A percentile compares a stretch with the other conserved stretches of the same genome.
Evolutionary conservation across 2,113 vertebrate genomes (phyloP).

Genomic region (Dromaius novaehollandiae): DNA sequence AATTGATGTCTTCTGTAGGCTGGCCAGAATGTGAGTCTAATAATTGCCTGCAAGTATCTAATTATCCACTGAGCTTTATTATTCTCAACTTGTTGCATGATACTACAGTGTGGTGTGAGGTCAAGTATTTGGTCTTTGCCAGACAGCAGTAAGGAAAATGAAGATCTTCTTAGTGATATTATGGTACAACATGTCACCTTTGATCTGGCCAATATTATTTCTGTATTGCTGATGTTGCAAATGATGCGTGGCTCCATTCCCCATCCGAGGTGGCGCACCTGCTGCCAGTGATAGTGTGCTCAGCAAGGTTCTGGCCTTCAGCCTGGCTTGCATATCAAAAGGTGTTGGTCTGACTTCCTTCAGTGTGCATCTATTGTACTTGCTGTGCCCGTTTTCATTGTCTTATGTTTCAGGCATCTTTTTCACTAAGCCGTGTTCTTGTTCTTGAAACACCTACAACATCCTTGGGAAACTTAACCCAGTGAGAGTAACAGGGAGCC

Average conservation of each 20-base stretch:
- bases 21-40: not conserved
- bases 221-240: not conserved
- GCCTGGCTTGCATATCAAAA: not conserved
- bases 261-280: not conserved
- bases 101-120: not conserved
- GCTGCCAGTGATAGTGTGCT: not conserved
- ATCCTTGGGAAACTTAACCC: not conserved
- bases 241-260: not conserved
- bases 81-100: not conserved
- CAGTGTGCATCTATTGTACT: not conserved
- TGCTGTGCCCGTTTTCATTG: not conserved
- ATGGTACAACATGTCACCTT: not conserved
- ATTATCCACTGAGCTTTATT: not conserved
- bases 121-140: not conserved
- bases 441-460: not conserved
- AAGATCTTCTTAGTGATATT: not conserved
- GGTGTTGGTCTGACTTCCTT: not conserved
- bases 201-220: not conserved
- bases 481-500: not conserved
- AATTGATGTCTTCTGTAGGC: not conserved
- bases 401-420: not conserved
- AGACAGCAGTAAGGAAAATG: not conserved
- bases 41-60: not conserved
- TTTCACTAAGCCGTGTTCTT: conserved; percentile 4
- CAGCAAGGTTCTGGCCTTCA: not conserved